Evolutionary conservation across 92 coral and sea anemone genomes (phyloP), one percentile per base, ranked within the genome.

Genomic region (Epizoanthus ramosus): DNA sequence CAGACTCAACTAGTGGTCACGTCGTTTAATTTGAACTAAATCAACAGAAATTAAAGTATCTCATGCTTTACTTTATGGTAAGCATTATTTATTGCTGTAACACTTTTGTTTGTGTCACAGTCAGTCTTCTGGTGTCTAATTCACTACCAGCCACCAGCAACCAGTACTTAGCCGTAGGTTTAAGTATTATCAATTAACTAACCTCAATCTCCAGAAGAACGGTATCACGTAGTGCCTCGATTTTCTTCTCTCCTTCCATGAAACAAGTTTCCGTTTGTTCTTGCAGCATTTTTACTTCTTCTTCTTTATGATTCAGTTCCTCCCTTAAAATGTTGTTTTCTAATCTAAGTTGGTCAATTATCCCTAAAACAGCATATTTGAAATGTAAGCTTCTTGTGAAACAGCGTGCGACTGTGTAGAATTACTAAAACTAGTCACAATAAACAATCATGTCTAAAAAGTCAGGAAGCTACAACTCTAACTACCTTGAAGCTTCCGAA

Each of bases 401-500:
- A 47, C 14, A 10, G 53, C 8, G 53, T 47, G 53, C 0, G 14
- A 47, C 53, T 8, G 14, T 41, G 31, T 37, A 37, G 43, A 37
- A 37, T 37, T 37, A 37, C 43, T 37, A n/a, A n/a, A n/a, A 37
- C 43, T 37, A 37, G 43, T 37, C 5, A 3, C 43, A 37, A 37
- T 37, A 1, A 37, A 6, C 5, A 3, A 37, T 37, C 3, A 37
- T 37, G 43, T 37, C 43, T 37, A 1, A 56, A 23, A 7, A 64
- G 12, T 22, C 57, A 24, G 50, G 43, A 18, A 65, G 5, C 24
- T 63, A 3, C 25, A 63, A 25, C 37, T 53, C 14, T 7, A 63
- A 52, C 80, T 89, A 95, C 98, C 96, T 50, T 90, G 98, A 39
- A 95, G 95, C 61, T 68, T 88, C 50, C 85, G 88, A 74, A 92